Base-by-base conservation (phyloP, 2,113 vertebrate genomes). In the Hippocampus zosterae region DNA sequence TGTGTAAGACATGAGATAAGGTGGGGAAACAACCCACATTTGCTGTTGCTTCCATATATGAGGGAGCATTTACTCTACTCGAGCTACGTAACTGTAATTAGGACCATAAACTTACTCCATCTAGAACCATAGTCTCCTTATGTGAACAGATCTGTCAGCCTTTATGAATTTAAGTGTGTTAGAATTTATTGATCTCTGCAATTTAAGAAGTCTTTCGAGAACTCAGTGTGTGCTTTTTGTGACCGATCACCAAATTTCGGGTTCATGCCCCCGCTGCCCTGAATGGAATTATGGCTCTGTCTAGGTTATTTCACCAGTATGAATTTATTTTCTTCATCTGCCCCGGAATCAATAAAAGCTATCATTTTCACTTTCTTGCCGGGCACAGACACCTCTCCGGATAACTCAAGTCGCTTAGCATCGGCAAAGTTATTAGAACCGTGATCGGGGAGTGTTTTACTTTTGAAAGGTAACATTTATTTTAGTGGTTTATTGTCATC, bases 131-230 rank as follows among this genome's bases (percentile, higher is more conserved):
- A 70, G 76, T 70, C 63, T 76, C 70, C 76, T 56, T 68, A 89
- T 84, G 91, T 93, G 92, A 88, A 68, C 52, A 84, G 91, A 87
- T 89, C 87, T 69, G 73, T 84, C 79, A 86, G 79, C 75, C 72
- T 87, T 85, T 70, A 81, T 88, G 91, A 90, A 67, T 69, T 74
- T 74, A 33, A 60, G 13, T 73, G 40, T 73, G 70, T 72, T 65
- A 53, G n/a, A 27, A 44, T 72, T n/a, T 59, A 44, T 77, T 48
- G 68, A 69, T 78, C 46, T 67, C 60, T 74, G 70, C 91, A 91
- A 92, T 93, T 92, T 91, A 93, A 92, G 86, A 91, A 91, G 65
- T 67, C 60, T 77, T 78, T n/a, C 70, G 21, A 29, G 53, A 71
- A 52, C 11, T 76, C 25, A 67, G 66, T 72, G 23, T 23, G 37